phyloP scores from a whole-genome alignment of 2,888 invertebrate genomes.

The Ophion costatus region DNA sequence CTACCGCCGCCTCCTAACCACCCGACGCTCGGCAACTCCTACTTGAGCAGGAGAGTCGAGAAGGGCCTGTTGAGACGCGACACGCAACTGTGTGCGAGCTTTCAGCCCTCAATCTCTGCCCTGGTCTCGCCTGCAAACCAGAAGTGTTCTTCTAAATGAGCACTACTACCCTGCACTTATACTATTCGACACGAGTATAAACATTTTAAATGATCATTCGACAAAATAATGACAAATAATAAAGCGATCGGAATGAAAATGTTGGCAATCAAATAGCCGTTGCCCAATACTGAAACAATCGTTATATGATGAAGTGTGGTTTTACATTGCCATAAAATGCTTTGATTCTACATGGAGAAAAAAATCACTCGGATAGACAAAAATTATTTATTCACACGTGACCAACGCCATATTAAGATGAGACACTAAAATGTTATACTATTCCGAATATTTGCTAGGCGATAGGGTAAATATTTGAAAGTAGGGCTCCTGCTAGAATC shows the following conservation, averaged over 20 bases:
- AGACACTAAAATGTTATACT: no score
- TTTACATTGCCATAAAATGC: no score
- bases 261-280: no score
- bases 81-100: conserved; percentile 71
- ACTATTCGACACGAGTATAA: conserved; percentile 14
- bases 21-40: conserved; percentile 53
- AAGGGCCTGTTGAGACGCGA: conserved; percentile 78
- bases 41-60: conserved; percentile 70
- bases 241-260: background rate
- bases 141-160: conserved; percentile 59
- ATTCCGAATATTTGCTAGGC: no score
- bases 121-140: conserved; percentile 38
- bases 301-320: no score
- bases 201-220: conserved; percentile 12
- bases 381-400: no score
- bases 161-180: conserved; percentile 41
- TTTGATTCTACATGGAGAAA: no score
- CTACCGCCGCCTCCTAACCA: background rate
- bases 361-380: no score
- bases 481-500: no score
- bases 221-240: conserved; percentile 9
- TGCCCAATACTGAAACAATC: no score
- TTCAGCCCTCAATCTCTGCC: conserved; percentile 41
- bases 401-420: no score
- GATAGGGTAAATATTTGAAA: no score